Percentiles rank a stretch among this genome's conserved stretches.
Evolutionary conservation across 2,888 invertebrate species (phyloP).

Genomic region (Diabrotica balteata): DNA sequence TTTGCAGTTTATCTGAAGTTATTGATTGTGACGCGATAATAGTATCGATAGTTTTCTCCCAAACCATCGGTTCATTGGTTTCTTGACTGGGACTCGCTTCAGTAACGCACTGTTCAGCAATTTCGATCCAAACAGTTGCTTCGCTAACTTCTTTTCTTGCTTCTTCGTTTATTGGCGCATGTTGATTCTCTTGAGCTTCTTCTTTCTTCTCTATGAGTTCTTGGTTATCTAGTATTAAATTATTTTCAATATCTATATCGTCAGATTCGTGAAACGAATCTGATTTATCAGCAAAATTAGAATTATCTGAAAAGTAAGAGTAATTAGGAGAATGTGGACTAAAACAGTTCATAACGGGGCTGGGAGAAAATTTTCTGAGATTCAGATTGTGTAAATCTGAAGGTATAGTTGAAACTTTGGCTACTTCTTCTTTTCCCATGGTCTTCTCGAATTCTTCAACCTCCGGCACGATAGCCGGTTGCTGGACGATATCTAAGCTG

Average conservation of each 20-base stretch:
- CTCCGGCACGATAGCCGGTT: conserved; percentile 44
- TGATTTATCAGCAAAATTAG: conserved; percentile 3
- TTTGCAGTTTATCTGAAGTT: not conserved
- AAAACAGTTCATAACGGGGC: conserved; percentile 31
- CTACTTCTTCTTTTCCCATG: conserved; percentile 38
- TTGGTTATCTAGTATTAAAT: too few relatives aligned
- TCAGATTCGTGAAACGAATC: conserved; percentile 12
- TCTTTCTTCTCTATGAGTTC: too few relatives aligned
- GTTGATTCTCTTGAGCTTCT: conserved; percentile 1
- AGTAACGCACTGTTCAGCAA: too few relatives aligned
- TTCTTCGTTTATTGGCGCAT: not conserved
- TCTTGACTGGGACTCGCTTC: too few relatives aligned
- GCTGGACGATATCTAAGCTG: conserved; percentile 12
- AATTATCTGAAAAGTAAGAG: conserved; percentile 23
- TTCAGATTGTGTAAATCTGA: conserved; percentile 31
- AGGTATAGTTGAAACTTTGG: conserved; percentile 25
- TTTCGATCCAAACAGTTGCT: not conserved
- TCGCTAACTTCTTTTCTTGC: not conserved
- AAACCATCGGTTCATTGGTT: too few relatives aligned
- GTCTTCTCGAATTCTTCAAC: conserved; percentile 43
- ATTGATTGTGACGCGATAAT: too few relatives aligned
- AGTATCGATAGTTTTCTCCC: too few relatives aligned
- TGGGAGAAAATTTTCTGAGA: conserved; percentile 32
- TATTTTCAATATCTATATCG: not conserved
- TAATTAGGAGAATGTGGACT: conserved; percentile 28